Evolutionary conservation across 2,888 invertebrate species (phyloP).

Genomic region (Omphaloscelis lunosa): DNA sequence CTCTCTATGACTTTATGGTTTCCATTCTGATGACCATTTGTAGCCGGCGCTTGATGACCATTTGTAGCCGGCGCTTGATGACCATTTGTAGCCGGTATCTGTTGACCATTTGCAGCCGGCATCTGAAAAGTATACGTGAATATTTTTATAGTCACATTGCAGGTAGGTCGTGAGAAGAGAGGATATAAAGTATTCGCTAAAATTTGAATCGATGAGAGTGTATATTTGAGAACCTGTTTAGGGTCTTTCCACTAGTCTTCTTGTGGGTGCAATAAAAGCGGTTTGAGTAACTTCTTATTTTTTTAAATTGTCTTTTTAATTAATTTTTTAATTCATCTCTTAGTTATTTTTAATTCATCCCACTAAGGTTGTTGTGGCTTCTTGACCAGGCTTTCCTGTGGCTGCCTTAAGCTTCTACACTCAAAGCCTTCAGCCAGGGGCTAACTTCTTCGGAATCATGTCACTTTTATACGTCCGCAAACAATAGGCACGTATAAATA

Average conservation of each 20-base stretch:
- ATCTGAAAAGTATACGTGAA: constrained; percentile 28
- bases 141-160: constrained; percentile 5
- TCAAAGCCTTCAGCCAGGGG: too few relatives aligned
- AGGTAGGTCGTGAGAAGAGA: neutral
- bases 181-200: neutral
- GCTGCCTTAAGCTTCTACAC: too few relatives aligned
- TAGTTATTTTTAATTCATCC: too few relatives aligned
- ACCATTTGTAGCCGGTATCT: constrained; percentile 3
- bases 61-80: constrained; percentile 12
- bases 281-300: neutral
- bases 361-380: too few relatives aligned
- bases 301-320: too few relatives aligned
- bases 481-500: neutral
- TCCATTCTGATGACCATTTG: constrained; percentile 82
- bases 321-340: too few relatives aligned
- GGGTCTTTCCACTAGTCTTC: neutral
- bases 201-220: neutral
- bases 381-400: too few relatives aligned
- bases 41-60: constrained; percentile 77
- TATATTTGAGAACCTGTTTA: neutral
- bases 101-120: constrained; percentile 34
- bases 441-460: neutral
- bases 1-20: constrained; percentile 73
- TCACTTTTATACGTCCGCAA: neutral
- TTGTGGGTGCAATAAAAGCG: neutral